These are phyloP conservation scores for Threskiornis aethiopicus DNA, from an alignment of 2,797 vertebrate genomes.

Conservation along the genomic window DNA sequence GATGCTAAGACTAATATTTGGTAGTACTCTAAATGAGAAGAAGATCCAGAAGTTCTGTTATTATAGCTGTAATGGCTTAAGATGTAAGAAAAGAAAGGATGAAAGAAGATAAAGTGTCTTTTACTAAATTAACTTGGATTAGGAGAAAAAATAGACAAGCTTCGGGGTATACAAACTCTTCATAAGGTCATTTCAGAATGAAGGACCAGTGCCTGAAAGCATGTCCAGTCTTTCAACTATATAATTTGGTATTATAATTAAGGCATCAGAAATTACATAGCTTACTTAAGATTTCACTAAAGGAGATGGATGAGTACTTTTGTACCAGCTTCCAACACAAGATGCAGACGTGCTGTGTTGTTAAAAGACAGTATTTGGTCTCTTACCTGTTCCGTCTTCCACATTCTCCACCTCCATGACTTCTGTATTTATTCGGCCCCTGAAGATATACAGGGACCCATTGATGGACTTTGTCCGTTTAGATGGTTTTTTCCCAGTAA, in stretches of 20 bases:
- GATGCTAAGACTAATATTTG: slow-evolving; percentile 20
- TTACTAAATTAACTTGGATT: slow-evolving; percentile 15
- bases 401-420: slow-evolving; percentile 94
- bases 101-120: not conserved
- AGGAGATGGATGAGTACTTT: not conserved
- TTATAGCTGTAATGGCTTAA: slow-evolving; percentile 33
- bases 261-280: not conserved
- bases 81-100: not conserved
- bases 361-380: not conserved
- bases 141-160: slow-evolving; percentile 8
- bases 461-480: slow-evolving; percentile 98
- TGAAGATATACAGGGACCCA: slow-evolving; percentile 92
- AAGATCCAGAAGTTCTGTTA: not conserved
- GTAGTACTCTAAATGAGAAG: not conserved
- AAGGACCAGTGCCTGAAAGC: not conserved
- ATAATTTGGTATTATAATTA: not conserved
- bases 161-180: not conserved
- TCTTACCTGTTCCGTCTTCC: slow-evolving; percentile 87
- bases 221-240: not conserved
- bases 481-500: slow-evolving; percentile 92
- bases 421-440: slow-evolving; percentile 89
- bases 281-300: not conserved
- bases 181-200: not conserved
- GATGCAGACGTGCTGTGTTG: not conserved
- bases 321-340: not conserved